These are phyloP conservation scores for Margaritifera margaritifera DNA, from an alignment of 2,888 invertebrate species.

Conservation along the genomic window DNA sequence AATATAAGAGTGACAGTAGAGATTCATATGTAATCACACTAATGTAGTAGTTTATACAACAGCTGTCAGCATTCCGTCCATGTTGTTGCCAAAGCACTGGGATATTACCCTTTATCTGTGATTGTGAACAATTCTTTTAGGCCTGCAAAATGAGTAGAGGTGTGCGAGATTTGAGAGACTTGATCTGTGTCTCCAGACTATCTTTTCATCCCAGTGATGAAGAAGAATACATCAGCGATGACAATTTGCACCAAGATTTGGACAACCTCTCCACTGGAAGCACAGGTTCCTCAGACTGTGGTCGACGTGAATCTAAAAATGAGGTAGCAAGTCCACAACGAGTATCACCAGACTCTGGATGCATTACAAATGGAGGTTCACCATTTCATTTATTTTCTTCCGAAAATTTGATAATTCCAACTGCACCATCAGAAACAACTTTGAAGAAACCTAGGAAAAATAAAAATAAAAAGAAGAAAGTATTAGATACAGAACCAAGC, in stretches of 20 bases:
- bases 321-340: constrained; percentile 11
- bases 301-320: constrained; percentile 27
- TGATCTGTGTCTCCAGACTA: constrained; percentile 71
- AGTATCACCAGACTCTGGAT: constrained; percentile 63
- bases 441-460: constrained; percentile 37
- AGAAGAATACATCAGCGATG: constrained; percentile 57
- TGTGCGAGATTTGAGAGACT: constrained; percentile 68
- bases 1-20: constrained; percentile 54
- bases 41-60: not conserved
- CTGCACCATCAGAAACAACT: constrained; percentile 7
- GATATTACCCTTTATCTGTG: constrained; percentile 4
- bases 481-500: constrained; percentile 31
- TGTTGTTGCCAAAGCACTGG: not conserved
- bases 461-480: constrained; percentile 48
- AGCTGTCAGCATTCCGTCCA: constrained; percentile 4
- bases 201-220: constrained; percentile 68
- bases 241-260: constrained; percentile 40
- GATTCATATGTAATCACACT: constrained; percentile 30
- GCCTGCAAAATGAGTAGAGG: constrained; percentile 66
- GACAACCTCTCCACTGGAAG: constrained; percentile 48
- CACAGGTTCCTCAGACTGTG: constrained; percentile 45
- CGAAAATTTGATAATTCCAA: too few species aligned
- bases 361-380: constrained; percentile 59
- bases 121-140: constrained; percentile 8
- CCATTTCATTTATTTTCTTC: constrained; percentile 25